A percentile compares a stretch with the other conserved stretches of the same genome.
Conservation (phyloP, 64 coral and sea anemone species). For the Anthopleura sola region DNA sequence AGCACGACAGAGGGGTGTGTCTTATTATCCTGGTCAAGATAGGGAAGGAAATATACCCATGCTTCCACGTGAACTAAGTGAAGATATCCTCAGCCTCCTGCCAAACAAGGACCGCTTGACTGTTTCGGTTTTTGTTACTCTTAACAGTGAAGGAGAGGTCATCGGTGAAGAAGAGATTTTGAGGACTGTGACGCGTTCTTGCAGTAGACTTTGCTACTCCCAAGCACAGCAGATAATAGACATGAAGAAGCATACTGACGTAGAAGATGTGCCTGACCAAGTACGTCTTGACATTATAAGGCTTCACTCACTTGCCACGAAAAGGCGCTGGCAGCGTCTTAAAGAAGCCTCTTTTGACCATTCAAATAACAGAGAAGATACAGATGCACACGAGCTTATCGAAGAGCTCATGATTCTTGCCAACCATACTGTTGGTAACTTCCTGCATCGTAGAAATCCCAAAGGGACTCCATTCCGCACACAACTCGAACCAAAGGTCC, state of each 20-base stretch:
- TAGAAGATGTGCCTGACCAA: background rate
- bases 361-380: constrained; percentile 1
- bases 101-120: constrained; percentile 51
- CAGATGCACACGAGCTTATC: constrained; percentile 83
- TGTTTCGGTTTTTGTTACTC: constrained; percentile 57
- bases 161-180: constrained; percentile 17
- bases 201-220: constrained; percentile 36
- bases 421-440: constrained; percentile 67
- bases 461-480: constrained; percentile 38
- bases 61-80: constrained; percentile 72
- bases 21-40: constrained; percentile 52
- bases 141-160: constrained; percentile 40
- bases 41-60: constrained; percentile 49
- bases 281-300: background rate
- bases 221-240: constrained; percentile 49
- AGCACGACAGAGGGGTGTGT: constrained; percentile 51
- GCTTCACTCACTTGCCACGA: constrained; percentile 32
- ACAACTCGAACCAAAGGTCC: constrained; percentile 66
- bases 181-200: constrained; percentile 53
- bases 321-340: constrained; percentile 31
- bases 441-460: background rate
- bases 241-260: background rate
- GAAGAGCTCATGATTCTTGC: constrained; percentile 90
- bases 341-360: constrained; percentile 40
- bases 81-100: constrained; percentile 58